phyloP scores from a whole-genome alignment of 2,888 invertebrate genomes.

The Galerucella nymphaeae region DNA sequence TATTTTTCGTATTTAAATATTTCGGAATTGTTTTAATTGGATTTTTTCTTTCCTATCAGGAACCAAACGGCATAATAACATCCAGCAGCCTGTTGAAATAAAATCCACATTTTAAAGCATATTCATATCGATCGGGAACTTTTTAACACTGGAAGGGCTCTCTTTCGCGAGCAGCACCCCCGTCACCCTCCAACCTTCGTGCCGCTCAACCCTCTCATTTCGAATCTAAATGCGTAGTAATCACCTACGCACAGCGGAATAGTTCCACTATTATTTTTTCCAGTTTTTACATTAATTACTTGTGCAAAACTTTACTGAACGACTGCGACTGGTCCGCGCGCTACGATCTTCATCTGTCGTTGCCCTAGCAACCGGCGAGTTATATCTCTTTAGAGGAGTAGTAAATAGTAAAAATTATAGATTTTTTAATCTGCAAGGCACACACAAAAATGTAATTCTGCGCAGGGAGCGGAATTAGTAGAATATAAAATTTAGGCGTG shows the following conservation, averaged over 20 bases:
- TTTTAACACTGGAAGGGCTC: slow-evolving; percentile 68
- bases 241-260: slow-evolving; percentile 54
- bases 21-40: not conserved
- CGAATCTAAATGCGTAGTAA: slow-evolving; percentile 56
- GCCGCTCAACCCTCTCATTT: slow-evolving; percentile 55
- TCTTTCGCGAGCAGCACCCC: slow-evolving; percentile 50
- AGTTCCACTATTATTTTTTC: slow-evolving; percentile 55
- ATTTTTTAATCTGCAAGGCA: slow-evolving; percentile 62
- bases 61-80: slow-evolving; percentile 56
- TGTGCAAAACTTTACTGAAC: slow-evolving; percentile 47
- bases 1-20: too few relatives aligned
- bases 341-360: slow-evolving; percentile 52
- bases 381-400: slow-evolving; percentile 55
- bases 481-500: slow-evolving; percentile 66
- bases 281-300: slow-evolving; percentile 50
- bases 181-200: slow-evolving; percentile 37
- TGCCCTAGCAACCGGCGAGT: slow-evolving; percentile 50
- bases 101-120: slow-evolving; percentile 75
- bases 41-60: slow-evolving; percentile 35
- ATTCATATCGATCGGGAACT: slow-evolving; percentile 73
- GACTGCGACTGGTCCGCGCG: slow-evolving; percentile 37
- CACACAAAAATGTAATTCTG: slow-evolving; percentile 63
- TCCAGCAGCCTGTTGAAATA: slow-evolving; percentile 68
- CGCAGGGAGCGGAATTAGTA: slow-evolving; percentile 66
- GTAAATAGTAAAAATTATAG: slow-evolving; percentile 62